These are phyloP conservation scores for Lithobates pipiens DNA, from an alignment of 2,797 vertebrate species.

Conservation along the genomic window DNA sequence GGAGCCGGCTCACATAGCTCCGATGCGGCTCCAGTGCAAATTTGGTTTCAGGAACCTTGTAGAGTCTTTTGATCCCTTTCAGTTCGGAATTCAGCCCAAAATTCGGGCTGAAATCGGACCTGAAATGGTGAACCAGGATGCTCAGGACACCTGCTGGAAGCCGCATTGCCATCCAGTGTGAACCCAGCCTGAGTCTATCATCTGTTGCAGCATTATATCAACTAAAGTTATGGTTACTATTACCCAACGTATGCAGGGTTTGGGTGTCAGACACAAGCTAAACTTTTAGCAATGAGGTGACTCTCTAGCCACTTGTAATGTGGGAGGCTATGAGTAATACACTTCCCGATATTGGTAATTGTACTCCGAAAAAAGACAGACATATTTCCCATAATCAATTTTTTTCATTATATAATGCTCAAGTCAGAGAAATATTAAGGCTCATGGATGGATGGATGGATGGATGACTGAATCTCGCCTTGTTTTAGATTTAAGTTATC, in stretches of 20 bases:
- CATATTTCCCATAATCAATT: conserved; percentile 8
- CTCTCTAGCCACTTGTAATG: not conserved
- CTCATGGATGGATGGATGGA: not conserved
- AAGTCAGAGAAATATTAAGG: not conserved
- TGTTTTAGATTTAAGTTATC: not conserved
- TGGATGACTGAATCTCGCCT: not conserved
- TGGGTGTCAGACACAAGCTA: not conserved
- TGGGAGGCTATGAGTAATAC: not conserved
- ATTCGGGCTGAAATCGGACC: too few species aligned
- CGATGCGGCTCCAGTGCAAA: too few species aligned
- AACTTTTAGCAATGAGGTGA: not conserved
- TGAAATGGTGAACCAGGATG: too few species aligned
- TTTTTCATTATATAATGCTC: not conserved
- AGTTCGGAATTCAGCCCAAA: too few species aligned
- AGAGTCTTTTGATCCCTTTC: too few species aligned
- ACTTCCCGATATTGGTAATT: not conserved
- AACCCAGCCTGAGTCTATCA: not conserved
- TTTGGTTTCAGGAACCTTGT: too few species aligned
- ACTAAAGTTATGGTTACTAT: too few species aligned
- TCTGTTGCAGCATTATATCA: not conserved
- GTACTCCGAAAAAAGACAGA: not conserved
- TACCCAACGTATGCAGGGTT: too few species aligned
- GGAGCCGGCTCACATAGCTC: too few species aligned
- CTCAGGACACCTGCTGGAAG: too few species aligned
- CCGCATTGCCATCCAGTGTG: too few species aligned